phyloP scores from a whole-genome alignment of 2,888 invertebrate genomes.

The Anthrax anthrax region DNA sequence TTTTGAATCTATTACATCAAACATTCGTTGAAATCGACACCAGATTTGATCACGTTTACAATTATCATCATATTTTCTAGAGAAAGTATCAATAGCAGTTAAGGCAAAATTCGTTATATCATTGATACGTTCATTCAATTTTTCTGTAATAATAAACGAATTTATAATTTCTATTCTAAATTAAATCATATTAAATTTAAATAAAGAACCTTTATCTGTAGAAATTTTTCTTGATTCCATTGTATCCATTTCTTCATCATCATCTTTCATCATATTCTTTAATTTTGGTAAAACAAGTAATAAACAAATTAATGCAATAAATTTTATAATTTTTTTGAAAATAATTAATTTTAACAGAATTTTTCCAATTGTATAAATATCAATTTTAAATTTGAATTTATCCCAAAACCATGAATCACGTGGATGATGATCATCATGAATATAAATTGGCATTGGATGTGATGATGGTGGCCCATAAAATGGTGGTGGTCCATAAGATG shows the following conservation, averaged over 20 bases:
- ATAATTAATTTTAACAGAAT: slow-evolving; percentile 59
- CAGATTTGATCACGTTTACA: slow-evolving; percentile 12
- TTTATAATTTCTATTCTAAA: neutral
- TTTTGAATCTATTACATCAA: slow-evolving; percentile 10
- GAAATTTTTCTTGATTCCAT: slow-evolving; percentile 16
- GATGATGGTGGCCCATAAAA: slow-evolving; percentile 34
- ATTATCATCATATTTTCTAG: slow-evolving; percentile 10
- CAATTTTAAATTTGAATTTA: slow-evolving; percentile 54
- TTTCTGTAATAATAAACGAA: slow-evolving; percentile 16
- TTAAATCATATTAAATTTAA: no score
- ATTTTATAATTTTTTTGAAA: slow-evolving; percentile 69
- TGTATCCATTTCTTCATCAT: slow-evolving; percentile 7
- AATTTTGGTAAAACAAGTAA: slow-evolving; percentile 62
- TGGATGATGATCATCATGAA: slow-evolving; percentile 15
- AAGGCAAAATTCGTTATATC: slow-evolving; percentile 36
- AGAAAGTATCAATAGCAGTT: slow-evolving; percentile 21
- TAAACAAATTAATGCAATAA: slow-evolving; percentile 60
- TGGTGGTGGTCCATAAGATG: slow-evolving; percentile 36
- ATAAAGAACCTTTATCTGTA: slow-evolving; percentile 25
- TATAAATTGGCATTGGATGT: slow-evolving; percentile 25
- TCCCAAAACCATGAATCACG: slow-evolving; percentile 42
- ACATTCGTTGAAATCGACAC: slow-evolving; percentile 11
- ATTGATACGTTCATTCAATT: slow-evolving; percentile 34
- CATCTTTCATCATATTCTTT: slow-evolving; percentile 22
- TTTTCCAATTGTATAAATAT: slow-evolving; percentile 58